phyloP scores from a whole-genome alignment of 2,888 invertebrate species.

The Oscheius sp. region DNA sequence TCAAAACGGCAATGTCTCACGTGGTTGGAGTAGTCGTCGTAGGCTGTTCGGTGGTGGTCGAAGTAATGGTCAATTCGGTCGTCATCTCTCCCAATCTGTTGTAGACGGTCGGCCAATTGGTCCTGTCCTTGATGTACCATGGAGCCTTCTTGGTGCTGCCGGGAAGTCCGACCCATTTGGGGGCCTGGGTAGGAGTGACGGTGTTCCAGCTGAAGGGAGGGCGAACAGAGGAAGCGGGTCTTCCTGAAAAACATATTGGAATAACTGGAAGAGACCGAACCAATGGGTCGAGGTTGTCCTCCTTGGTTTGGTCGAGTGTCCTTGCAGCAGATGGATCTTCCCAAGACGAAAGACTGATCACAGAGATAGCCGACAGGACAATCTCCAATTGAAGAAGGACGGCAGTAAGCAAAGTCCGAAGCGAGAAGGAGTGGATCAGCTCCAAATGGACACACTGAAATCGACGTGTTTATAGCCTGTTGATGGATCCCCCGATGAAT shows the following conservation, averaged over 20 bases:
- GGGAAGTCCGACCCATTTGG: constrained; percentile 41
- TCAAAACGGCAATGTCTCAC: constrained; percentile 29
- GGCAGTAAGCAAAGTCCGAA: constrained; percentile 68
- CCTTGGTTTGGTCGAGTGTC: constrained; percentile 43
- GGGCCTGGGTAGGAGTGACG: constrained; percentile 62
- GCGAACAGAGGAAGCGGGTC: constrained; percentile 49
- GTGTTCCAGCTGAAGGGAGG: constrained; percentile 65
- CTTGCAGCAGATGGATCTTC: constrained; percentile 68
- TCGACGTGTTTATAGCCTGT: constrained; percentile 79
- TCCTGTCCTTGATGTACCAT: constrained; percentile 69
- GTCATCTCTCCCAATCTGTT: constrained; percentile 53
- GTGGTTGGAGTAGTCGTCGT: constrained; percentile 47
- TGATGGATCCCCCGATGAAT: constrained; percentile 77
- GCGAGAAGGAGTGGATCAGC: constrained; percentile 66
- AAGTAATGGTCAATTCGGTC: constrained; percentile 34
- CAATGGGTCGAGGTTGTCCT: constrained; percentile 1
- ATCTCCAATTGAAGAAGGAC: constrained; percentile 64
- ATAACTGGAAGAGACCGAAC: background rate
- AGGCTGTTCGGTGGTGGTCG: constrained; percentile 40
- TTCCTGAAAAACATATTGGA: background rate
- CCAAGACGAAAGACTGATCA: constrained; percentile 67
- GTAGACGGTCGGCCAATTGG: constrained; percentile 59
- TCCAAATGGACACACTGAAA: constrained; percentile 70
- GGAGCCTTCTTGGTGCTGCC: constrained; percentile 61
- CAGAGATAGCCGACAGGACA: constrained; percentile 70